These are phyloP conservation scores for Chrysolina haemoptera DNA, from an alignment of 2,888 invertebrate species.

Conservation along the genomic window DNA sequence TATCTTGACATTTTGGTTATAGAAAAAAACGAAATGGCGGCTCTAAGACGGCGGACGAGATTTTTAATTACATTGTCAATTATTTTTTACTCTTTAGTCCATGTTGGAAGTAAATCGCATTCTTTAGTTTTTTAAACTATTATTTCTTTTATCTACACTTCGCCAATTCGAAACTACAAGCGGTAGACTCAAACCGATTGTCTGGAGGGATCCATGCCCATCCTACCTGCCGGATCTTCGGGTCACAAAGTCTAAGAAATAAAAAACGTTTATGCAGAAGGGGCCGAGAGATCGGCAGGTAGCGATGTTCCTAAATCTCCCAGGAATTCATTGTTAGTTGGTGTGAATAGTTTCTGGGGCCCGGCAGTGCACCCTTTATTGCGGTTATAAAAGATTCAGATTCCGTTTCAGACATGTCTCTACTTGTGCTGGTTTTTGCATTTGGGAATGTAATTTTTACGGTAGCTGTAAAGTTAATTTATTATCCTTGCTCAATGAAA, in stretches of 20 bases:
- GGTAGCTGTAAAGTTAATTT: not conserved
- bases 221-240: slow-evolving; percentile 7
- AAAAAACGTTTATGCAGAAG: slow-evolving; percentile 4
- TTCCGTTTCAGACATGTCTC: not conserved
- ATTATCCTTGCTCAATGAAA: not conserved
- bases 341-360: slow-evolving; percentile 1
- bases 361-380: slow-evolving; percentile 9
- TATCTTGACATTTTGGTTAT: too few species aligned
- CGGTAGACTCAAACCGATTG: not conserved
- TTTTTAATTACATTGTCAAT: too few species aligned
- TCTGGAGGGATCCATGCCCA: not conserved
- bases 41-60: too few species aligned
- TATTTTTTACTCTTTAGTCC: too few species aligned
- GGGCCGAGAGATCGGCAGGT: slow-evolving; percentile 15
- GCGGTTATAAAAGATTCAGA: slow-evolving; percentile 8
- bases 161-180: not conserved
- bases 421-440: not conserved
- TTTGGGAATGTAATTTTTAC: not conserved
- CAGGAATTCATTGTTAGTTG: slow-evolving; percentile 4
- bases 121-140: too few species aligned
- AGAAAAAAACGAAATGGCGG: too few species aligned
- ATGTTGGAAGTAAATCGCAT: too few species aligned
- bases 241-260: slow-evolving; percentile 10
- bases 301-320: slow-evolving; percentile 5
- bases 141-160: too few species aligned